Evolutionary conservation across 2,888 invertebrate genomes (phyloP).

Genomic region (Limnephilus marmoratus): DNA sequence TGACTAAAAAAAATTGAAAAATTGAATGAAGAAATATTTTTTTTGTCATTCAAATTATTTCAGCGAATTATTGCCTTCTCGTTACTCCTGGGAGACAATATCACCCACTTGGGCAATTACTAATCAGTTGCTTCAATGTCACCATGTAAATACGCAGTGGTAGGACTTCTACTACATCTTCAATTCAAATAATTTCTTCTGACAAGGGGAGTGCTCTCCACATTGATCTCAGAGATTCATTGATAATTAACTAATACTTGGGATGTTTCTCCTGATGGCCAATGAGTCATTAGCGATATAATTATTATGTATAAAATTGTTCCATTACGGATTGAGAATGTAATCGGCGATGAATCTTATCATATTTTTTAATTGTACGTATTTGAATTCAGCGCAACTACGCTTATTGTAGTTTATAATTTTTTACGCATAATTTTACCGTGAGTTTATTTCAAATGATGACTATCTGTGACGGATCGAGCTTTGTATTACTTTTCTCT

Average conservation of each 20-base stretch:
- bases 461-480: not conserved
- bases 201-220: not conserved
- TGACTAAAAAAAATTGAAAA: too few species aligned
- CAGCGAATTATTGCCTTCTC: not conserved
- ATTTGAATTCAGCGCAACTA: not conserved
- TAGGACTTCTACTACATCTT: not conserved
- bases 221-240: slow-evolving; percentile 6
- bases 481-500: not conserved
- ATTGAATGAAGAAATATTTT: too few species aligned
- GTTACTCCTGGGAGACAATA: not conserved
- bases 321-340: not conserved
- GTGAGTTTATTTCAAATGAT: not conserved
- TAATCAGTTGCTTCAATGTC: not conserved
- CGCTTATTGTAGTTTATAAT: slow-evolving; percentile 23
- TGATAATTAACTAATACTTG: not conserved
- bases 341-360: slow-evolving; percentile 1
- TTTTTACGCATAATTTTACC: not conserved
- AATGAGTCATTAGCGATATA: not conserved
- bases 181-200: not conserved
- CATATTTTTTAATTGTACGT: slow-evolving; percentile 1
- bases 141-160: not conserved
- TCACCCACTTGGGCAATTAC: not conserved
- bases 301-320: not conserved
- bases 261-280: not conserved
- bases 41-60: not conserved